phyloP scores from a whole-genome alignment of 2,888 invertebrate genomes.

The Pristionchus mayeri region DNA sequence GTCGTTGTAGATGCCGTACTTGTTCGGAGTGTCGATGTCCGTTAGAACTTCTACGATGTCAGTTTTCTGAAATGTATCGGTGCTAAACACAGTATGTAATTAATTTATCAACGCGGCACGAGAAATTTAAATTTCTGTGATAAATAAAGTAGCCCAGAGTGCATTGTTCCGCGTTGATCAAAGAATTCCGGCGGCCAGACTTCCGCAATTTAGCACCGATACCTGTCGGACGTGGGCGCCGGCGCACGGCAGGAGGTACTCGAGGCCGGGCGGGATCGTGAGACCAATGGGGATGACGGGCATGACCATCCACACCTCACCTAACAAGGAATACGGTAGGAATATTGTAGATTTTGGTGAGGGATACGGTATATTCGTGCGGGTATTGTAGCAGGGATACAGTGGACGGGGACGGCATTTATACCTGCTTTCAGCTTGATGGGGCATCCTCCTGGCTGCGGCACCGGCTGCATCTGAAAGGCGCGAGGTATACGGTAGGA shows the following conservation, averaged over 20 bases:
- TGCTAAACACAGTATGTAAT: background rate
- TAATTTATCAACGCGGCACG: background rate
- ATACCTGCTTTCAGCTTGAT: background rate
- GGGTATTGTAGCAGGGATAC: background rate
- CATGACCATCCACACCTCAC: conserved; percentile 10
- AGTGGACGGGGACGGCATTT: background rate
- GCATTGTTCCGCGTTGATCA: background rate
- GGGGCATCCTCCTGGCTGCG: background rate
- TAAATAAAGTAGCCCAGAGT: no score
- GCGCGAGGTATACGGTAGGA: no score
- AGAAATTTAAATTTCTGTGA: no score
- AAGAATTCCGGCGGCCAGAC: background rate
- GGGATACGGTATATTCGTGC: background rate
- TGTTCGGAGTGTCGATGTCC: conserved; percentile 24
- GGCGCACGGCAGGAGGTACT: conserved; percentile 34
- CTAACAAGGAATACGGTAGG: background rate
- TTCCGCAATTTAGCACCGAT: no score
- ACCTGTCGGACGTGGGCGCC: conserved; percentile 42
- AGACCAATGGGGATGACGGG: background rate
- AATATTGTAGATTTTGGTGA: no score
- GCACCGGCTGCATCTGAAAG: background rate
- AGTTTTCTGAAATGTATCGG: conserved; percentile 31
- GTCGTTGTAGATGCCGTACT: conserved; percentile 38
- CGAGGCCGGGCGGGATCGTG: conserved; percentile 24
- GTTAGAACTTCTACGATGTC: conserved; percentile 28